Base-by-base conservation (phyloP, 2,113 vertebrate species). In the Entelurus aequoreus region DNA sequence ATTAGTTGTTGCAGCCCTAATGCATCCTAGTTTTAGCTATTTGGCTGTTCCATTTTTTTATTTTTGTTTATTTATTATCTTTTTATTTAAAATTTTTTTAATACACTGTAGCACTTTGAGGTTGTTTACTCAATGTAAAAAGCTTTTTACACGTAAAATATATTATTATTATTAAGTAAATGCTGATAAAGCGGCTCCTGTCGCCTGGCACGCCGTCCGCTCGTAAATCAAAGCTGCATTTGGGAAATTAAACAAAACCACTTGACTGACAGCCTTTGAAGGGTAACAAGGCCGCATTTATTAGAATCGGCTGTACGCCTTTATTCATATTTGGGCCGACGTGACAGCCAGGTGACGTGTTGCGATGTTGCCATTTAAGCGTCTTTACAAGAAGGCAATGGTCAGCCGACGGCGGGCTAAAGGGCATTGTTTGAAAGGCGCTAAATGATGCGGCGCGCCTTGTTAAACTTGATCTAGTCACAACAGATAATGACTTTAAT, bases 401-500 rank as follows among this genome's bases (percentile, higher is more conserved):
- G 71, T 60, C 66, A 68, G 65, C n/a, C n/a, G n/a, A n/a, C 77
- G 56, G 67, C 71, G 75, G 74, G 82, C 87, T 84, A 79, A 77
- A 87, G 62, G 83, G 68, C 77, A 84, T 72, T 68, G 79, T 84
- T 85, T 59, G 59, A 59, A 81, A 86, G 80, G 78, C 60, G 71
- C 74, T 79, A 86, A 90, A 85, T 84, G 86, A 88, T 82, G 88
- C 82, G 82, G 79, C 76, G 78, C 72, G 81, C 83, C 89, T 90
- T 90, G 89, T 92, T 93, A 89, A 86, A 88, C 83, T 86, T 69
- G 65, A 90, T 88, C 87, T 89, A 84, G 84, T 87, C 89, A 81
- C 85, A 87, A 90, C 81, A 87, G 88, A 88, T 84, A 80, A 87
- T 91, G 85, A 84, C 84, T 89, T 92, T 90, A 89, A 92, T 91